Evolutionary conservation across 2,888 invertebrate genomes (phyloP), one percentile per base, ranked within the genome.

Genomic region (Tubiluchus corallicola): DNA sequence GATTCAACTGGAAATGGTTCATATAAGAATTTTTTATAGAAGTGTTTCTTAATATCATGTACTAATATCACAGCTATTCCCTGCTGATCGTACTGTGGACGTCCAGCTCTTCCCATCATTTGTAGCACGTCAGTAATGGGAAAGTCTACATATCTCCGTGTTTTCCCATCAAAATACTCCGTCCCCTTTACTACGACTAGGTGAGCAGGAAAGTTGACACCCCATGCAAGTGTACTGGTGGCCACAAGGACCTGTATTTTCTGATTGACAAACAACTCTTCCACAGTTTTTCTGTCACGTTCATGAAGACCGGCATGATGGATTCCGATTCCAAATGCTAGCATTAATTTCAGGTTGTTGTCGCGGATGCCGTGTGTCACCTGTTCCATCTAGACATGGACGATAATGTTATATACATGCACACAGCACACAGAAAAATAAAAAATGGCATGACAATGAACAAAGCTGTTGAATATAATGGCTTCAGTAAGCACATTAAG

Each of bases 1-100:
- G 96, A 96, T 64, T 98, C 98, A 0, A 99, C 96, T 0, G 98
- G 98, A 68, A 99, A 98, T 0, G 98, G 98, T 62, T 98, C 94
- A 65, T 98, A 96, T 0, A 99, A 68, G 69, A 98, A 99, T 63
- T 92, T 92, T 62, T 92, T 92, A 69, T 99, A 99, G 69, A 96
- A 99, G 62, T 84, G 84, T 66, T 99, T 98, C 68, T 96, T 96
- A 40, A 83, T 75, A 49, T 68, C 67, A 58, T 98, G 96, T 0
- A 99, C 73, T 37, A 73, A 63, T 41, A 75, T 69, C 29, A 73
- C 68, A 13, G 74, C 74, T 3, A 70, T 69, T 2, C 72, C 98
- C 54, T 82, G 79, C 55, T 82, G 81, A 65, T 96, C 98, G 59
- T 79, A 99, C 69, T 99, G 84, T 0, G 98, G 98, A 44, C 98